These are phyloP conservation scores for Melolontha melolontha DNA, from an alignment of 2,888 invertebrate genomes.

Conservation along the genomic window DNA sequence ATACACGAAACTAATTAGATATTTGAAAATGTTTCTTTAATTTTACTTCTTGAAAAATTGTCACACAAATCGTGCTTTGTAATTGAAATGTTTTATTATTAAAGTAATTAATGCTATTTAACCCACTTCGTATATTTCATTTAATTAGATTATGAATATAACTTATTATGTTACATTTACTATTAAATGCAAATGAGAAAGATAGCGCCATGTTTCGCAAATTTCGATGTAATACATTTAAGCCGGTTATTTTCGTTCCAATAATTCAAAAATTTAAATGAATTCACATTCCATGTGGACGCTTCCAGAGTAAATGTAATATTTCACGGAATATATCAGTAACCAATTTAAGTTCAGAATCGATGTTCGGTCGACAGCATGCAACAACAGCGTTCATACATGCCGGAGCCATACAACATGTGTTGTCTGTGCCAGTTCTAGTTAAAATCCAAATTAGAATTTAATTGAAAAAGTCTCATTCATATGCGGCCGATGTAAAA, in stretches of 20 bases:
- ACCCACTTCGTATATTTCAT: no score
- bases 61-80: no score
- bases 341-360: conserved; percentile 41
- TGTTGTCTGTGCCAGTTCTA: conserved; percentile 57
- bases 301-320: conserved; percentile 30
- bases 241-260: background rate
- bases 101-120: no score
- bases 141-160: no score
- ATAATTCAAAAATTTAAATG: background rate
- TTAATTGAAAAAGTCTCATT: conserved; percentile 68
- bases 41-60: no score
- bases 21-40: no score
- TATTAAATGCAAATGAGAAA: no score
- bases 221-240: no score
- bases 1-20: no score
- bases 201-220: no score
- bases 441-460: conserved; percentile 63
- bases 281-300: conserved; percentile 3
- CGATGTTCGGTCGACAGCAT: conserved; percentile 40
- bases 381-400: conserved; percentile 41
- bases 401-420: conserved; percentile 49
- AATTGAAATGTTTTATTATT: no score
- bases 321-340: conserved; percentile 31
- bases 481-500: conserved; percentile 65
- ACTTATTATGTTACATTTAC: no score